phyloP scores from a whole-genome alignment of 2,113 vertebrate species.

The Oreotrochilus melanogaster region DNA sequence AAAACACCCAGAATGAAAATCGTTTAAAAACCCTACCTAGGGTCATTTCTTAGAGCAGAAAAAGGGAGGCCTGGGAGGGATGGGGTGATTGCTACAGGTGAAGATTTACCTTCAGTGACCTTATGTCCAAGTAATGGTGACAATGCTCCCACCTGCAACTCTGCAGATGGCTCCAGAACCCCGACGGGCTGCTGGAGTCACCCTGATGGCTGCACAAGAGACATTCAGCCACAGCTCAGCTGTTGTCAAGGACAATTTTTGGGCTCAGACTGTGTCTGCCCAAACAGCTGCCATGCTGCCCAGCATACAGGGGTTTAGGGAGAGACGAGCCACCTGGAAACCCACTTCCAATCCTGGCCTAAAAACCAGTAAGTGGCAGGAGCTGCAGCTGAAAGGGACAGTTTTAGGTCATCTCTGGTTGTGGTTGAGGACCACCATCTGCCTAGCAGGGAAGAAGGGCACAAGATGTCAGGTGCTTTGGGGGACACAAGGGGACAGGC shows the following conservation, averaged over 20 bases:
- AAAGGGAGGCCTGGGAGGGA: neutral
- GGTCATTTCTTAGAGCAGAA: neutral
- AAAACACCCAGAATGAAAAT: neutral
- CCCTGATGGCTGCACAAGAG: neutral
- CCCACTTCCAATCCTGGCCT: neutral
- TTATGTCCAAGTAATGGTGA: rapidly evolving
- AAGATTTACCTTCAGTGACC: neutral
- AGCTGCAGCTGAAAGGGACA: rapidly evolving
- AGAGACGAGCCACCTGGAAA: neutral
- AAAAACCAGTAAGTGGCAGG: neutral
- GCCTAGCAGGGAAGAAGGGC: neutral
- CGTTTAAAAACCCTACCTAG: neutral
- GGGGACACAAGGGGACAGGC: no score
- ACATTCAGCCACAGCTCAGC: no score
- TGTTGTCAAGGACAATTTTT: rapidly evolving
- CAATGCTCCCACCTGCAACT: rapidly evolving
- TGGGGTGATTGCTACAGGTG: rapidly evolving
- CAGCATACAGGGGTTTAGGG: rapidly evolving
- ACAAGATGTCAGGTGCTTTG: rapidly evolving
- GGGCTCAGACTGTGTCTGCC: neutral
- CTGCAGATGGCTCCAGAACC: neutral
- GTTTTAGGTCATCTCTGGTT: neutral
- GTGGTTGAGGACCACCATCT: neutral
- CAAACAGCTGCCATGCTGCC: rapidly evolving
- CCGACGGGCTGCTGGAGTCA: rapidly evolving